Percentiles rank a stretch among this genome's conserved stretches.
Evolutionary conservation across 2,797 vertebrate genomes (phyloP).

Genomic region (Delichon dasypus): DNA sequence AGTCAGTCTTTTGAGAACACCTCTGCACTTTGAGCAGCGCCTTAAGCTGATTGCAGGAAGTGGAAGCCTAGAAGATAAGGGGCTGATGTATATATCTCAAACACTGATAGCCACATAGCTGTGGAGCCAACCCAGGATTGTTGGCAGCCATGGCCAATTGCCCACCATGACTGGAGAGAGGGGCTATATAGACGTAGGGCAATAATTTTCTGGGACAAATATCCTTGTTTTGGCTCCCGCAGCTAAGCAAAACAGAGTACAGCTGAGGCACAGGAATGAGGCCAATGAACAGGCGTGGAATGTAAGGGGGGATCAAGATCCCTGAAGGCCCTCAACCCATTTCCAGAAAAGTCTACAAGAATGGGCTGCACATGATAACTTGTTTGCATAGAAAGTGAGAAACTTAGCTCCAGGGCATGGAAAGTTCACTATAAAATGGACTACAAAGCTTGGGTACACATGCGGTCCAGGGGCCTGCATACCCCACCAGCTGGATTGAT

Average conservation of each 20-base stretch:
- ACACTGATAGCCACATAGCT: not conserved
- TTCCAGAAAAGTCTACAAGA: not conserved
- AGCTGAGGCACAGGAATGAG: not conserved
- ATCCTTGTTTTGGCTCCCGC: not conserved
- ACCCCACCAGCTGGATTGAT: not conserved
- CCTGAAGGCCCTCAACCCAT: not conserved
- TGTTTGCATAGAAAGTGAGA: not conserved
- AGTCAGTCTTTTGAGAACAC: not conserved
- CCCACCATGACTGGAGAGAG: not conserved
- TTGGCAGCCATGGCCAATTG: not conserved
- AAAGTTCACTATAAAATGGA: not conserved
- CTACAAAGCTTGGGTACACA: not conserved
- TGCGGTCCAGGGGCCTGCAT: fast-evolving
- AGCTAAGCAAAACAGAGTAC: not conserved
- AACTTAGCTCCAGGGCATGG: too few relatives aligned
- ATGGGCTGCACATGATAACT: too few relatives aligned
- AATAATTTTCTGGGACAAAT: not conserved
- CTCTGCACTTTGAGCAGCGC: not conserved
- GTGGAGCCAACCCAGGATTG: not conserved
- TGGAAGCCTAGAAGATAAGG: not conserved
- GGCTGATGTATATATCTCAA: not conserved
- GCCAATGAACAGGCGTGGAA: fast-evolving
- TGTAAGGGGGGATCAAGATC: not conserved
- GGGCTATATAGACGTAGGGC: not conserved
- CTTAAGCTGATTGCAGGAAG: not conserved